Evolutionary conservation across 2,113 vertebrate genomes (phyloP).

Genomic region (Dicaeum eximium): DNA sequence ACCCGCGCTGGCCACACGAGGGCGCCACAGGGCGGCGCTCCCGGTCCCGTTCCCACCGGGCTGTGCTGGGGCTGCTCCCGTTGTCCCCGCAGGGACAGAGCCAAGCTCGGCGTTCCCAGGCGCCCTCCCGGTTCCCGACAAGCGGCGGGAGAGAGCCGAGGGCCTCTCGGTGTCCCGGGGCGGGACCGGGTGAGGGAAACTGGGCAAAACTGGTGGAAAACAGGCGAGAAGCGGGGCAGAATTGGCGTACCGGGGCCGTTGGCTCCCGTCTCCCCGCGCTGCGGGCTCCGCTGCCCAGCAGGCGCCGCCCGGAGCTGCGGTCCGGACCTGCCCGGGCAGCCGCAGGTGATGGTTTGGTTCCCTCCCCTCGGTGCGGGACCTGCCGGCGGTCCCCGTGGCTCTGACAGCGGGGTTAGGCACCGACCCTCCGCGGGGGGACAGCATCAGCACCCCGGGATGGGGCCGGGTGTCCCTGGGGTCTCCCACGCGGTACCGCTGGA

Average conservation of each 20-base stretch:
- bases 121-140: neutral
- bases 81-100: neutral
- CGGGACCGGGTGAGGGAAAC: neutral
- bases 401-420: neutral
- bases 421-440: neutral
- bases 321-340: neutral
- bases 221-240: neutral
- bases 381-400: neutral
- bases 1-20: neutral
- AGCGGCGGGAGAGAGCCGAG: neutral
- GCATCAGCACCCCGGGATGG: neutral
- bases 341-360: neutral
- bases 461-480: neutral
- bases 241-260: neutral
- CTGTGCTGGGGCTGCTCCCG: neutral
- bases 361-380: neutral
- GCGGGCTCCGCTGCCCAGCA: neutral
- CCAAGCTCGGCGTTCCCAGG: neutral
- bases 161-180: neutral
- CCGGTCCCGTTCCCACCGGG: accelerated
- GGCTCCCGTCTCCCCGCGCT: neutral
- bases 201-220: neutral
- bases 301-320: neutral
- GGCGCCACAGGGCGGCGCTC: neutral
- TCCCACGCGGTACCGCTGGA: neutral